Percentiles rank a stretch among this genome's conserved stretches.
These are phyloP conservation scores for Bombus sibiricus DNA, from an alignment of 1,140 invertebrate genomes.

Conservation along the genomic window DNA sequence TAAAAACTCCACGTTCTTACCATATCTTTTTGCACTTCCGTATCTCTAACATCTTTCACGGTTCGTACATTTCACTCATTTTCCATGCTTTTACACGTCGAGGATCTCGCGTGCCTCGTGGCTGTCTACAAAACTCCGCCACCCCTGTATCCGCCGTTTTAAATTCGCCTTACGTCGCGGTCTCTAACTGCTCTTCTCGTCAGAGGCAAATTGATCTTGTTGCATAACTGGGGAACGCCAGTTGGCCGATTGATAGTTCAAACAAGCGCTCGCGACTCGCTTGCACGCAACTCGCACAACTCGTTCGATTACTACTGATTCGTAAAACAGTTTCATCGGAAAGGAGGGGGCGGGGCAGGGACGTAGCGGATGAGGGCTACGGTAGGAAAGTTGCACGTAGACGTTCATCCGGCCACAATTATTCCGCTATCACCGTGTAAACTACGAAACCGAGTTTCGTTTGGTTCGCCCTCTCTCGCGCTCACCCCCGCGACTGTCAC, in stretches of 20 bases:
- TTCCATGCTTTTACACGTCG: not conserved
- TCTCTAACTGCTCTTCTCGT: not conserved
- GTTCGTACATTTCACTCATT: constrained; percentile 4
- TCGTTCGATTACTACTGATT: constrained; percentile 21
- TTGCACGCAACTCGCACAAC: not conserved
- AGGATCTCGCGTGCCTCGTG: not conserved
- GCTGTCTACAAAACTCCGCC: not conserved
- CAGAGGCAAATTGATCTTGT: not conserved
- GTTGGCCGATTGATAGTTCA: constrained; percentile 6
- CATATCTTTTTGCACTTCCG: not conserved
- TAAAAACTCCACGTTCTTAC: not conserved
- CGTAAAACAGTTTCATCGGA: constrained; percentile 46
- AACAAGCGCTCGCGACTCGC: constrained; percentile 7
- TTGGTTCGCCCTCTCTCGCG: not conserved
- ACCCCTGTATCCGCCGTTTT: not conserved
- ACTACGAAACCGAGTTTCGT: constrained; percentile 59
- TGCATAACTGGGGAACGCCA: not conserved
- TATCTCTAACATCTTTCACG: not conserved
- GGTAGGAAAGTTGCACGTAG: constrained; percentile 43
- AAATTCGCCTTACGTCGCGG: not conserved
- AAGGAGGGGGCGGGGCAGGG: not conserved
- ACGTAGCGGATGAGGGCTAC: not conserved
- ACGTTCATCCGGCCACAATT: constrained; percentile 56
- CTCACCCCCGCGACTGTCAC: constrained; percentile 49
- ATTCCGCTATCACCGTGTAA: constrained; percentile 66